Evolutionary conservation across 53 echinoderm and acorn worm species (phyloP).

Genomic region (Arbacia lixula): DNA sequence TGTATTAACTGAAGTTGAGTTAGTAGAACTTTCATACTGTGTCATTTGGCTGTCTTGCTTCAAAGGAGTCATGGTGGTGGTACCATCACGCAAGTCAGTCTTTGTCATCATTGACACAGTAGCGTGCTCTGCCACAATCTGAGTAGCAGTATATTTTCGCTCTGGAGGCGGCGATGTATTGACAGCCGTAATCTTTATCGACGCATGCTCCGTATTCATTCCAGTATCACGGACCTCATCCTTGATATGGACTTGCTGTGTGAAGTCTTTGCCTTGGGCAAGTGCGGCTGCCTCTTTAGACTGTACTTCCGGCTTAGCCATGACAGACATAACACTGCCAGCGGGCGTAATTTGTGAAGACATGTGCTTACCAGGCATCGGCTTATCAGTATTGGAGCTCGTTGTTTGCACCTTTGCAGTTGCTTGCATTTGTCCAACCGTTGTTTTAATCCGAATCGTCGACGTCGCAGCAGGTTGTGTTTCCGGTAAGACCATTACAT

Average conservation of each 20-base stretch:
- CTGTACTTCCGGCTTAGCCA: too few species aligned
- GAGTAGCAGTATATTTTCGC: background rate
- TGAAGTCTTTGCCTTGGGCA: background rate
- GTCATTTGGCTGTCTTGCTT: background rate
- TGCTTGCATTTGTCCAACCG: background rate
- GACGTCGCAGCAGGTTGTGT: background rate
- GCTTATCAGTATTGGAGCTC: background rate
- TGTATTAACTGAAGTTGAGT: background rate
- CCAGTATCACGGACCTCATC: background rate
- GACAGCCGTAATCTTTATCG: conserved; percentile 4
- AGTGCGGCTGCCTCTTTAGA: too few species aligned
- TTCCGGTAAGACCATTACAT: conserved; percentile 1
- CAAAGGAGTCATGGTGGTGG: background rate
- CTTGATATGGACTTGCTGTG: conserved; percentile 1
- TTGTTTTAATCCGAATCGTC: background rate
- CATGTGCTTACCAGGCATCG: background rate
- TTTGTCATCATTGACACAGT: background rate
- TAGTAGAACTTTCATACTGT: conserved; percentile 8
- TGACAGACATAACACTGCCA: too few species aligned
- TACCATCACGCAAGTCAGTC: background rate
- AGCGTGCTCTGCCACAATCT: background rate
- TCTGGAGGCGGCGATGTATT: conserved; percentile 33
- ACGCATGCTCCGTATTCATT: conserved; percentile 3
- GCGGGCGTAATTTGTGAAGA: background rate
- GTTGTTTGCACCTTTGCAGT: background rate